Conservation (phyloP, 2,888 invertebrate species). For the Macropis europaea region DNA sequence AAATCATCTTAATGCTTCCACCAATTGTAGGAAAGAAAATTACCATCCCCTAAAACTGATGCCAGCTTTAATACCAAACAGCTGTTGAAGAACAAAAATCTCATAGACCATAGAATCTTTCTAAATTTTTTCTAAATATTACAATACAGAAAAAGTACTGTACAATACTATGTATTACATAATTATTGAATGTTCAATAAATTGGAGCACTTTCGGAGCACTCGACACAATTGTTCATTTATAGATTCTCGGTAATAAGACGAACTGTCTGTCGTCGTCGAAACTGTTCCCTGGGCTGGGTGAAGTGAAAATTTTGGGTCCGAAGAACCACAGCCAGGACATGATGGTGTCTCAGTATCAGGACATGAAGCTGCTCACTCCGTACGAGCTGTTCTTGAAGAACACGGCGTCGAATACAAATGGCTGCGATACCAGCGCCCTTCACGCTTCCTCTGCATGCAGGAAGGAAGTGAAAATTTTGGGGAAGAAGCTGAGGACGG, state of each 20-base stretch:
- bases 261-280: conserved; percentile 23
- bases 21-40: too few species aligned
- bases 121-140: too few species aligned
- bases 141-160: too few species aligned
- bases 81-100: too few species aligned
- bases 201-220: too few species aligned
- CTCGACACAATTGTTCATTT: too few species aligned
- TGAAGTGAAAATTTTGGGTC: conserved; percentile 67
- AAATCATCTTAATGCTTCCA: too few species aligned
- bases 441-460: conserved; percentile 35
- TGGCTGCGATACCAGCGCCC: conserved; percentile 31
- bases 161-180: too few species aligned
- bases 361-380: conserved; percentile 70
- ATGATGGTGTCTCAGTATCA: conserved; percentile 65
- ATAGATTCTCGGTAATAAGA: conserved; percentile 37
- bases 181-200: too few species aligned
- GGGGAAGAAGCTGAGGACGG: conserved; percentile 69
- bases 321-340: conserved; percentile 55
- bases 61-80: too few species aligned
- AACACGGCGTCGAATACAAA: conserved; percentile 50
- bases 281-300: conserved; percentile 46
- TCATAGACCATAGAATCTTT: too few species aligned
- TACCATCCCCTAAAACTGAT: too few species aligned
- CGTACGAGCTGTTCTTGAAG: conserved; percentile 70
- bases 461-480: conserved; percentile 73